Percentiles rank a stretch among this genome's conserved stretches.
Conservation (phyloP, 2,797 vertebrate genomes). For the Carduelis carduelis region DNA sequence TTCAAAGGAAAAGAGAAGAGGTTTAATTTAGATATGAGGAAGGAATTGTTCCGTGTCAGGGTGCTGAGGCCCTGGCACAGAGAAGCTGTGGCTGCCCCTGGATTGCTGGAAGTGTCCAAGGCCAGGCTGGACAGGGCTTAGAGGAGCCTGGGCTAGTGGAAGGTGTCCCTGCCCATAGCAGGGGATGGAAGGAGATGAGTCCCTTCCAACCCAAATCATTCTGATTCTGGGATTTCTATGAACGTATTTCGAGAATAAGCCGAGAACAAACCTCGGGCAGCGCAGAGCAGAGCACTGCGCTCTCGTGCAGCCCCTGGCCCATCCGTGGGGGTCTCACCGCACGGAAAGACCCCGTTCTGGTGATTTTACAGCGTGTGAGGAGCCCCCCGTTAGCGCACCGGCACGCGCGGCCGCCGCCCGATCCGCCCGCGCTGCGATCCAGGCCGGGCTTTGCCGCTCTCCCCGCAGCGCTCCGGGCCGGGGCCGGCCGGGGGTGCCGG, state of each 20-base stretch:
- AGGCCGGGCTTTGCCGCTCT: neutral
- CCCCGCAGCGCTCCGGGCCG: neutral
- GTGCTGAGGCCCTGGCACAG: neutral
- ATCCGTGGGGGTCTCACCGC: neutral
- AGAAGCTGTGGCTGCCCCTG: neutral
- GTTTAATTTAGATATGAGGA: neutral
- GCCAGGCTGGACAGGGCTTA: neutral
- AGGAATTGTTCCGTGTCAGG: neutral
- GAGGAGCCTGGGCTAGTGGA: accelerated
- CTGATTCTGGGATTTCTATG: neutral
- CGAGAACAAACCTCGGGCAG: neutral
- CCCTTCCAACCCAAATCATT: neutral
- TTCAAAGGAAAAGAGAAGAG: neutral
- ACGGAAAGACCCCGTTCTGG: neutral
- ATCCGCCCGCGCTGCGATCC: neutral
- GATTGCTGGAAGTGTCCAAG: neutral
- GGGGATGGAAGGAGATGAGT: neutral
- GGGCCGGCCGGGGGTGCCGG: neutral
- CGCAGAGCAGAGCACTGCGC: neutral
- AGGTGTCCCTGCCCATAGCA: neutral
- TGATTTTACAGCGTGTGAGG: neutral
- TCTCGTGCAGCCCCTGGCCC: neutral
- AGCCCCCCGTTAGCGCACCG: neutral
- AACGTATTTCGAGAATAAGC: neutral
- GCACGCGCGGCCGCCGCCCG: neutral